Base-by-base conservation (phyloP, 2,888 invertebrate species). In the Thereva unica region DNA sequence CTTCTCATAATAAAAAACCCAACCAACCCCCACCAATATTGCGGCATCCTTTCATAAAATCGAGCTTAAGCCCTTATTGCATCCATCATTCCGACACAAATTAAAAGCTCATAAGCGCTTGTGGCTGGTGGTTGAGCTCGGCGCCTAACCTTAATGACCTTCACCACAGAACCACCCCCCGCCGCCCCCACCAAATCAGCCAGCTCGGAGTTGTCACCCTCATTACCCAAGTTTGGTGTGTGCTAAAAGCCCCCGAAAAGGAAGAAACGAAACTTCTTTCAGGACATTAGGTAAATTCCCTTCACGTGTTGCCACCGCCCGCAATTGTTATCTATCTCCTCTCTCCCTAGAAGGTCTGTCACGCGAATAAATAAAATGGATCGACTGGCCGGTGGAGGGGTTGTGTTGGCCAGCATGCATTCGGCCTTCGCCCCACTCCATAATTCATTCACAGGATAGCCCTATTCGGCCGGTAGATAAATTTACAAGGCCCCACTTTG, bases 201-300 rank as follows among this genome's bases (percentile, higher is more conserved):
- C 23, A 23, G 2, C 23, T 2, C 23, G 23, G 23, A 50, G 40
- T 61, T 61, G 50, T 45, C 61, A 34, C 40, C 35, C 50, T 61
- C 50, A 61, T 61, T 61, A 61, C 41, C 61, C 40, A 61, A 61
- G 50, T 61, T 61, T 61, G 12, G 38, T 40, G 23, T 23, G 23
- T 23, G 23, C 23, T 61, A 38, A 40, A 40, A 49, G 41, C 23
- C 23, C 23, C 23, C 23, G 2, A 23, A 23, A 23, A 23, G 23
- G 23, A 23, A 23, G 40, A 37, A n/a, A 37, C 49, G 38, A 40
- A 37, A 50, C 12, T 50, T 50, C 45, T 57, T 61, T 49, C 50
- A 50, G 61, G 61, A 50, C 61, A 61, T 61, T 61, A 49, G 50
- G 50, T 50, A 61, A 61, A 61, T 61, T 61, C 41, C 61, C 61